Evolutionary conservation across 2,888 invertebrate species (phyloP).

Genomic region (Megamerina dolium): DNA sequence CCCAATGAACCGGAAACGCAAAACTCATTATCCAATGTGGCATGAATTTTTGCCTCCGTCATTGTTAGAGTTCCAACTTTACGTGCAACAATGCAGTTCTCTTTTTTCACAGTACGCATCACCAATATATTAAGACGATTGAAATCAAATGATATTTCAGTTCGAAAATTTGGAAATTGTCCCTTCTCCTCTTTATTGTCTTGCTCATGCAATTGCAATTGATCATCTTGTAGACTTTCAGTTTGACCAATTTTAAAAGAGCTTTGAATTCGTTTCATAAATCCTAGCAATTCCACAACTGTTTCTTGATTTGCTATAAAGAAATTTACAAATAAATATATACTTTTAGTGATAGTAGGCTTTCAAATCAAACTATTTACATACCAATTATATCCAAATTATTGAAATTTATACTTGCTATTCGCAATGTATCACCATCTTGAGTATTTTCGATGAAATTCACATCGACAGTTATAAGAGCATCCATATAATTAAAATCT

Average conservation of each 20-base stretch:
- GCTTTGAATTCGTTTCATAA: constrained; percentile 65
- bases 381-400: constrained; percentile 89
- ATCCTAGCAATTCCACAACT: constrained; percentile 87
- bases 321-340: neutral
- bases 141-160: constrained; percentile 88
- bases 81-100: constrained; percentile 64
- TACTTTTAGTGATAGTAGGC: too few relatives aligned
- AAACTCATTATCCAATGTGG: constrained; percentile 57
- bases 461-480: constrained; percentile 75
- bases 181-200: neutral
- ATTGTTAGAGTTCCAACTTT: constrained; percentile 94
- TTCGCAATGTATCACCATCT: constrained; percentile 54
- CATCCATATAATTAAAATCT: constrained; percentile 56
- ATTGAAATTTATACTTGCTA: constrained; percentile 87
- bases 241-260: too few relatives aligned
- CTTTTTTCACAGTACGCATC: constrained; percentile 70
- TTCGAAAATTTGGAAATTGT: constrained; percentile 50
- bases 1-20: constrained; percentile 82
- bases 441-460: constrained; percentile 57
- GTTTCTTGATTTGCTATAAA: constrained; percentile 86
- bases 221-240: too few relatives aligned
- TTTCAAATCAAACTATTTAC: constrained; percentile 23
- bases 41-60: constrained; percentile 84
- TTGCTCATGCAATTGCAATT: too few relatives aligned
- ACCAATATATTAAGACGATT: constrained; percentile 83